Evolutionary conservation across 37 sponge, comb jelly and placozoan genomes (phyloP).

Genomic region (Beroe ovata): DNA sequence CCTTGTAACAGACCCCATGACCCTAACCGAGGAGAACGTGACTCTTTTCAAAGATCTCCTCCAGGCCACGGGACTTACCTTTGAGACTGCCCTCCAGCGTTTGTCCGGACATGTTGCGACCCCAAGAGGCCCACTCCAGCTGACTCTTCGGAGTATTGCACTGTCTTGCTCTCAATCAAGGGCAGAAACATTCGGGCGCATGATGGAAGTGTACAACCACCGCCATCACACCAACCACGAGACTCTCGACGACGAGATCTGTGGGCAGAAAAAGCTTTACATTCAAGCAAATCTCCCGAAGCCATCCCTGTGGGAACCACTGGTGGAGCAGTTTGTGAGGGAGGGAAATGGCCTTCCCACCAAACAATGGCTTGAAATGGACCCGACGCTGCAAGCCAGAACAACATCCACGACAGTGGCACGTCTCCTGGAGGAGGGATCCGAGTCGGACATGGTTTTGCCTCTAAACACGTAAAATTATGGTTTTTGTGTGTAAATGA

Average conservation of each 20-base stretch:
- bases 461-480: too few species aligned
- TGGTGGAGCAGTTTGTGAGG: too few species aligned
- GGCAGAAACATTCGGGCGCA: neutral
- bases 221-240: neutral
- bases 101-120: neutral
- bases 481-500: too few species aligned
- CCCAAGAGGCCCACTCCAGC: neutral
- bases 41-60: neutral
- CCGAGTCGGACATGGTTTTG: too few species aligned
- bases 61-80: neutral
- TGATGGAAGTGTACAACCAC: neutral
- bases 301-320: too few species aligned
- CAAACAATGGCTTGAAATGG: too few species aligned
- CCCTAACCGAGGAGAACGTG: neutral
- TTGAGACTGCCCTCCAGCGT: neutral
- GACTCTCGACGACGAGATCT: neutral
- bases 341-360: too few species aligned
- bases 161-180: neutral
- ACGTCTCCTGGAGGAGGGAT: too few species aligned
- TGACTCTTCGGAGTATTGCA: neutral
- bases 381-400: too few species aligned
- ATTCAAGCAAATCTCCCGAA: neutral
- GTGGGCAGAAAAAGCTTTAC: neutral
- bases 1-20: too few species aligned
- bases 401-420: too few species aligned